A percentile compares a stretch with the other conserved stretches of the same genome.
Evolutionary conservation across 2,888 invertebrate species (phyloP).

Genomic region (Anarsia innoxiella): DNA sequence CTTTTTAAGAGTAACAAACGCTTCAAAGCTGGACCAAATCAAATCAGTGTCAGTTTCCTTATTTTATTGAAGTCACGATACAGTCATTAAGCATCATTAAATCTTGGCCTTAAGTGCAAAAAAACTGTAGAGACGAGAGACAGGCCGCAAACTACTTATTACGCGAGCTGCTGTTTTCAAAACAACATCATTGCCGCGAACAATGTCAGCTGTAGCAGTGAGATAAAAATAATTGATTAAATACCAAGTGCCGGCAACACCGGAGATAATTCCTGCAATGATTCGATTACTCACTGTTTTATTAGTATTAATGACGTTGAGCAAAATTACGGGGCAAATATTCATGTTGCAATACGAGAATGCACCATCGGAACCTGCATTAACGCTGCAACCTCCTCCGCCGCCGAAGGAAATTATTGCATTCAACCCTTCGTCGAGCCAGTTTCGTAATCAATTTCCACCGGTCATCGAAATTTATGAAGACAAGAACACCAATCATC

Average conservation of each 20-base stretch:
- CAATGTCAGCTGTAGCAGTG: constrained; percentile 16
- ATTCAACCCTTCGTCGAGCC: no score
- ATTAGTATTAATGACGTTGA: constrained; percentile 29
- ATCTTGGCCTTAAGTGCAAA: constrained; percentile 48
- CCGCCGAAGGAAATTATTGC: no score
- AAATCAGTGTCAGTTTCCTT: neutral
- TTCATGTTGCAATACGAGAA: constrained; percentile 24
- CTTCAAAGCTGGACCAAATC: no score
- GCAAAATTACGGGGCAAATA: constrained; percentile 32
- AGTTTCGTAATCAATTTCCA: no score
- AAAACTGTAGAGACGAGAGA: constrained; percentile 38
- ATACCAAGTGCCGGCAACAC: constrained; percentile 15
- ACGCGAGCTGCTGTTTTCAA: constrained; percentile 40
- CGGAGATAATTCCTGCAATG: constrained; percentile 30
- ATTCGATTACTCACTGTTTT: constrained; percentile 33
- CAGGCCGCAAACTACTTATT: constrained; percentile 41
- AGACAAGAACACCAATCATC: no score
- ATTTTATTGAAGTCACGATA: constrained; percentile 15
- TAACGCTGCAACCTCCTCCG: constrained; percentile 15
- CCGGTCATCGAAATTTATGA: no score
- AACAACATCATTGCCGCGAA: constrained; percentile 31
- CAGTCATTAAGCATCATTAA: constrained; percentile 22
- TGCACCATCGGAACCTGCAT: constrained; percentile 15
- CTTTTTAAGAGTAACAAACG: no score
- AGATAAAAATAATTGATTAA: constrained; percentile 18